Base-by-base conservation (phyloP, 2,888 invertebrate species). In the Dryadula phaetusa region DNA sequence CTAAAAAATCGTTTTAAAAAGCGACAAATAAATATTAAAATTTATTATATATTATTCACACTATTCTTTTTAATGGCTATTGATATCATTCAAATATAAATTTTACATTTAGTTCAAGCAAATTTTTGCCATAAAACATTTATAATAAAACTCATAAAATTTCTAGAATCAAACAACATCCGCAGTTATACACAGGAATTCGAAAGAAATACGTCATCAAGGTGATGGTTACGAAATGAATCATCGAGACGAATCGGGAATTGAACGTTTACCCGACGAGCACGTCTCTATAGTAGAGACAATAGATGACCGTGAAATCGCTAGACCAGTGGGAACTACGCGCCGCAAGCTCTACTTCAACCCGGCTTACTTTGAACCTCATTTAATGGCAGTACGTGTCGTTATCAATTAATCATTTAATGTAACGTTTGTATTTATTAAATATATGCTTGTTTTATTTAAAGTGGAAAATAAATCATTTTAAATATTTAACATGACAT, bases 321-420 rank as follows among this genome's bases (percentile, higher is more conserved):
- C 95, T 10, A 91, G 94, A 75, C 94, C 95, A 12, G 94, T 95
- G 70, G 96, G 96, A 12, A 95, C 95, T 28, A 95, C 95, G 0
- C 93, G 97, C 63, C 94, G 96, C 73, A 97, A 97, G 80, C 91
- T 98, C 2, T 98, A 97, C 82, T 98, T 98, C 79, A 98, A 97
- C 84, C 97, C 97, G 0, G 97, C 98, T 7, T 98, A 98, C 82
- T 98, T 98, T 79, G 98, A 98, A 82, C 96, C 96, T 28, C 96
- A 98, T 75, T 84, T 97, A 54, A 93, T 98, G 82, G 93, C 96
- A 91, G 97, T 97, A 92, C 93, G 94, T 78, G 25, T 28, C 10
- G 54, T 53, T 8, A 34, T 7, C 14, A 2, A 10, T 28, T 32
- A 47, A 12, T 16, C 7, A 32, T 18, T 14, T 14, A 7, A 18